Conservation (phyloP, 2,797 vertebrate species). For the Oreochromis mossambicus region DNA sequence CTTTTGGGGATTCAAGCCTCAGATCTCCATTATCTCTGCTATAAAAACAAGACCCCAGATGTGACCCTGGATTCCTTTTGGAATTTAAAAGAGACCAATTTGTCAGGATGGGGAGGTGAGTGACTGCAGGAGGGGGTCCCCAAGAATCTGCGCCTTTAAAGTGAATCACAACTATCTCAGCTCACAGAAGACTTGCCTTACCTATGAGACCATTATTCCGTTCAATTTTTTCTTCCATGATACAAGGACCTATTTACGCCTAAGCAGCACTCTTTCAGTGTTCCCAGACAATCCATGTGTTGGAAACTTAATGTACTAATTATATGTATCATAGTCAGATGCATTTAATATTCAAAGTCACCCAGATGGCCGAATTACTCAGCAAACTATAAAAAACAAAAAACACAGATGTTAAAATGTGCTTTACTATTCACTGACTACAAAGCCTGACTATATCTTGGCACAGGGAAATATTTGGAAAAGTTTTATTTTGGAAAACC, state of each 20-base stretch:
- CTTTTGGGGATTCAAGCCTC: background rate
- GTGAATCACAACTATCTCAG: background rate
- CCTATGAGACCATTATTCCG: background rate
- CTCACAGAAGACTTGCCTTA: background rate
- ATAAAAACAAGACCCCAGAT: background rate
- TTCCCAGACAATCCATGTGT: background rate
- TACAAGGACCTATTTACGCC: background rate
- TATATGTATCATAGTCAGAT: background rate
- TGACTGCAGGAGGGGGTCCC: background rate
- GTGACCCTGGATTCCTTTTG: background rate
- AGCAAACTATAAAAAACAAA: background rate
- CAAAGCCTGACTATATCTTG: background rate
- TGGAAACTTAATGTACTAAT: background rate
- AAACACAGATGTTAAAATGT: background rate
- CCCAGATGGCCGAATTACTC: too few species aligned
- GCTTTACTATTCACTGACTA: background rate
- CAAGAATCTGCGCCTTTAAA: background rate
- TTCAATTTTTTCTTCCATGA: background rate
- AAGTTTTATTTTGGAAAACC: background rate
- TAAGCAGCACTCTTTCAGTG: background rate
- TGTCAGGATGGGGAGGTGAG: background rate
- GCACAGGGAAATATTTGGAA: background rate
- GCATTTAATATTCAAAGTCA: background rate
- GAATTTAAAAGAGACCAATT: background rate
- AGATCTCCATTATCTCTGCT: background rate